A percentile compares a stretch with the other conserved stretches of the same genome.
Conservation (phyloP, 2,888 invertebrate genomes). For the Orthosia incerta region DNA sequence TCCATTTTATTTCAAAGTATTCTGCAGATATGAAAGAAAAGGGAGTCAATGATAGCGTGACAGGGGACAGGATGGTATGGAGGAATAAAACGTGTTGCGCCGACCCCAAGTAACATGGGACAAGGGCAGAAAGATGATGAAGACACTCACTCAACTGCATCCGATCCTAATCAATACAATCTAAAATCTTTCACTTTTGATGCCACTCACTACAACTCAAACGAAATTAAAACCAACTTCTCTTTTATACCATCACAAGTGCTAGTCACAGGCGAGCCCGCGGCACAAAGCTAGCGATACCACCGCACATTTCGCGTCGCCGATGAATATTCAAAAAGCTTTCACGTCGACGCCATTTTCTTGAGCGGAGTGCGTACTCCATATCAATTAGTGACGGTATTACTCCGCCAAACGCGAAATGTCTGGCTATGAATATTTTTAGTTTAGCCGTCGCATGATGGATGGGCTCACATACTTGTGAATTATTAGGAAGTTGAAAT, state of each 20-base stretch:
- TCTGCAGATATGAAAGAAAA: no score
- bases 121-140: no score
- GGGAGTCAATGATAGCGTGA: no score
- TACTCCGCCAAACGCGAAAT: constrained; percentile 65
- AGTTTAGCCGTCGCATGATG: constrained; percentile 59
- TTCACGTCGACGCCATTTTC: constrained; percentile 72
- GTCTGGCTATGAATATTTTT: constrained; percentile 71
- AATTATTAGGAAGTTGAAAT: constrained; percentile 30
- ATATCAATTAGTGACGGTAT: constrained; percentile 78
- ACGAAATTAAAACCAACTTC: constrained; percentile 10
- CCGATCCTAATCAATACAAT: no score
- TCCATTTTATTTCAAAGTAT: no score
- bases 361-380: constrained; percentile 74
- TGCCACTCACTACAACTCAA: not conserved
- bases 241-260: constrained; percentile 8
- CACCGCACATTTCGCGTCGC: constrained; percentile 66
- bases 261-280: constrained; percentile 13
- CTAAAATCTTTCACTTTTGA: not conserved
- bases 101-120: no score
- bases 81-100: no score
- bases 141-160: no score
- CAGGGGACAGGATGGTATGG: no score
- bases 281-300: constrained; percentile 42
- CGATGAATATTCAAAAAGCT: constrained; percentile 79
- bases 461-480: constrained; percentile 44